A percentile compares a stretch with the other conserved stretches of the same genome.
These are phyloP conservation scores for Chymomyza amoena DNA, from an alignment of 2,888 invertebrate species.

Conservation along the genomic window DNA sequence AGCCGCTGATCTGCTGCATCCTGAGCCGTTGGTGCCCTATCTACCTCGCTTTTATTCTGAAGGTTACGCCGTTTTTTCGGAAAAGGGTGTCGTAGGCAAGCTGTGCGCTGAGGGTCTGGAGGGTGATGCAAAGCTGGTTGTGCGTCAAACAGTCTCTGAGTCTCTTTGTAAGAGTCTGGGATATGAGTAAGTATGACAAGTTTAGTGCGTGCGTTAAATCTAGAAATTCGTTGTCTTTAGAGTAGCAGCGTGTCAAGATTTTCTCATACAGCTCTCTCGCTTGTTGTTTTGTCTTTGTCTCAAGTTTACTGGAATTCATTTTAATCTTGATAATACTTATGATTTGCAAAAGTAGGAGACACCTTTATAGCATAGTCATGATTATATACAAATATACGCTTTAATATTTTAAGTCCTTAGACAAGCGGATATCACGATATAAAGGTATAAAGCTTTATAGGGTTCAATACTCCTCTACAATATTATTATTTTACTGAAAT, in stretches of 20 bases:
- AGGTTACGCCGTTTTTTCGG: constrained; percentile 92
- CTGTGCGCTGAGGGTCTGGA: constrained; percentile 90
- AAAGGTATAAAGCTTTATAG: too few species aligned
- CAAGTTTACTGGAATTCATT: too few species aligned
- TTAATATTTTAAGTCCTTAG: too few species aligned
- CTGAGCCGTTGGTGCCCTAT: constrained; percentile 84
- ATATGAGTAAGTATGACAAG: constrained; percentile 83
- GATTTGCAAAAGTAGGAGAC: too few species aligned
- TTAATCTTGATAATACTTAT: too few species aligned
- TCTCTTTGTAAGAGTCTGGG: constrained; percentile 88
- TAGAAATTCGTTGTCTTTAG: too few species aligned
- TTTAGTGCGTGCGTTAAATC: background rate
- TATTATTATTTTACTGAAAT: background rate
- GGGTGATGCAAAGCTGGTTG: constrained; percentile 79
- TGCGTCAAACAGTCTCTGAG: constrained; percentile 84
- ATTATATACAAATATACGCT: too few species aligned
- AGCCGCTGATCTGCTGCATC: constrained; percentile 82
- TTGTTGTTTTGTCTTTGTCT: too few species aligned
- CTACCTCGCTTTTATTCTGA: constrained; percentile 85
- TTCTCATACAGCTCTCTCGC: too few species aligned
- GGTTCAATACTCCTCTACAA: background rate
- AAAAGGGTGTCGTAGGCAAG: constrained; percentile 89
- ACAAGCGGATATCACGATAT: too few species aligned
- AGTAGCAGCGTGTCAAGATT: too few species aligned
- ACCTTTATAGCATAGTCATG: too few species aligned